These are phyloP conservation scores for Eufriesea mexicana DNA, from an alignment of 1,140 invertebrate species.

Conservation along the genomic window DNA sequence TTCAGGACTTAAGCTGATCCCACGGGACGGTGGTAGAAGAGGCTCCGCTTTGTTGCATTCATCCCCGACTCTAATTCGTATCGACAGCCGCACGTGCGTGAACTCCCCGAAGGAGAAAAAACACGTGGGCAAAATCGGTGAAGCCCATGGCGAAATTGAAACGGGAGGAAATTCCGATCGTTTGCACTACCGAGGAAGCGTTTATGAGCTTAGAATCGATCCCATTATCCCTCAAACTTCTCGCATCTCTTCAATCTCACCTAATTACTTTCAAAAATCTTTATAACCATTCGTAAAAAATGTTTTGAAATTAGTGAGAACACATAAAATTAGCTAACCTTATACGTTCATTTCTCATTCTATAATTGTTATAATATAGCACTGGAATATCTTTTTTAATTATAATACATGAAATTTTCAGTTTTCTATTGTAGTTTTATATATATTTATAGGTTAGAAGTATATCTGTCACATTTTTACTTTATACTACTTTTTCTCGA, in stretches of 20 bases:
- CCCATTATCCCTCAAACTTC: not conserved
- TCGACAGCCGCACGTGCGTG: conserved; percentile 73
- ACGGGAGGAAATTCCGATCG: conserved; percentile 24
- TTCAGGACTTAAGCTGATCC: conserved; percentile 53
- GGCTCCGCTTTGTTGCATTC: conserved; percentile 48
- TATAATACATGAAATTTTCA: no score
- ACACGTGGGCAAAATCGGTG: conserved; percentile 18
- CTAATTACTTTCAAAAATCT: not conserved
- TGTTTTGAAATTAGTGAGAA: no score
- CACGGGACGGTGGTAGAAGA: conserved; percentile 42
- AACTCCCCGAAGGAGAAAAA: conserved; percentile 55
- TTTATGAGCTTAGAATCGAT: conserved; percentile 13
- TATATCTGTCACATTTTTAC: no score
- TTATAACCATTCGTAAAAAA: no score
- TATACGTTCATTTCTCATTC: no score
- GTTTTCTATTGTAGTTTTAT: no score
- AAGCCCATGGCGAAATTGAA: conserved; percentile 58
- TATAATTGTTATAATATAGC: no score
- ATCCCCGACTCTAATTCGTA: conserved; percentile 69
- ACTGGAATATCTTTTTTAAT: no score
- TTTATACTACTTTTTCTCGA: no score
- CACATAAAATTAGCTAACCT: not conserved
- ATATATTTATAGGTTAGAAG: no score
- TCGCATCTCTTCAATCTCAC: not conserved
- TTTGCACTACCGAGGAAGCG: not conserved